A percentile compares a stretch with the other conserved stretches of the same genome.
Conservation (phyloP, 2,797 vertebrate species). For the Phrynocephalus vlangalii region DNA sequence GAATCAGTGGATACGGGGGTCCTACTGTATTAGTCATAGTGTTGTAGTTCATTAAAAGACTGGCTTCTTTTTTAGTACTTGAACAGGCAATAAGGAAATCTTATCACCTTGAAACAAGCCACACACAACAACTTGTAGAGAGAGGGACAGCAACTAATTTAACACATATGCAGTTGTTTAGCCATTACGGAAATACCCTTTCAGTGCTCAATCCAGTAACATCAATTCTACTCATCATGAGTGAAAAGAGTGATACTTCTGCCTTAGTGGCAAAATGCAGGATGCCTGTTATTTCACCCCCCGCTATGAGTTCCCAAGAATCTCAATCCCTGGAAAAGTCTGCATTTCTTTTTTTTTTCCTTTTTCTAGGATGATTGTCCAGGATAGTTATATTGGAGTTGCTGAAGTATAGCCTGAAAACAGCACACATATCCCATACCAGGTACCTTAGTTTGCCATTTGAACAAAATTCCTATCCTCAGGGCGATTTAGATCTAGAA, state of each 20-base stretch:
- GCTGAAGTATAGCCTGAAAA: too few relatives aligned
- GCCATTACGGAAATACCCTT: background rate
- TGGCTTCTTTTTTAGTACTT: too few relatives aligned
- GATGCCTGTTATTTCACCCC: too few relatives aligned
- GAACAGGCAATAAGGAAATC: background rate
- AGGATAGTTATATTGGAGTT: too few relatives aligned
- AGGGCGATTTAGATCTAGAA: too few relatives aligned
- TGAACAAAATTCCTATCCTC: too few relatives aligned
- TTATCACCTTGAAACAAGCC: constrained; percentile 9
- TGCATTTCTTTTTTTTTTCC: background rate
- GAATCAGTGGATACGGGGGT: too few relatives aligned
- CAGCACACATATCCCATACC: too few relatives aligned
- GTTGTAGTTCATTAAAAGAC: background rate
- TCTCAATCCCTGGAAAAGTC: too few relatives aligned
- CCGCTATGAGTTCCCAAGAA: background rate
- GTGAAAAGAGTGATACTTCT: background rate
- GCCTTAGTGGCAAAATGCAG: background rate
- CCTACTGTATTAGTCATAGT: too few relatives aligned
- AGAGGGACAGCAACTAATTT: background rate
- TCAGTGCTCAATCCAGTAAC: background rate
- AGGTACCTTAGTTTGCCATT: too few relatives aligned
- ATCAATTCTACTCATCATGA: background rate
- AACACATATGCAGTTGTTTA: background rate
- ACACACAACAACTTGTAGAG: background rate
- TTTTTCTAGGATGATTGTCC: background rate